Evolutionary conservation across 1,140 invertebrate species (phyloP).

Genomic region (Lithobius niger): DNA sequence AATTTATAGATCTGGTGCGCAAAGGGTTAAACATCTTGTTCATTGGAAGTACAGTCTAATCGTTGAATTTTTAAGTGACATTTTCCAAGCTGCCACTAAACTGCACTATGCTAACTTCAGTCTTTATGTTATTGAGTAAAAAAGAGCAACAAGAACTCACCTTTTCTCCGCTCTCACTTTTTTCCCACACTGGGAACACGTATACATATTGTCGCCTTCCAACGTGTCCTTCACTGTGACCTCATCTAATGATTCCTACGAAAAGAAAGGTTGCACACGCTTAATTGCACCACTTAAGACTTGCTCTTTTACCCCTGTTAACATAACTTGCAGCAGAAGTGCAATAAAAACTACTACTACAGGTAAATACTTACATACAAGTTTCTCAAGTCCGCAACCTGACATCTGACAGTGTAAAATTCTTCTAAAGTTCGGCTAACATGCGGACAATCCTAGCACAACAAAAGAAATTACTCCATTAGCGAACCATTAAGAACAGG

Average conservation of each 20-base stretch:
- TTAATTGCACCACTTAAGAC: not conserved
- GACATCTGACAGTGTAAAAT: constrained; percentile 89
- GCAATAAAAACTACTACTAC: not conserved
- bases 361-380: constrained; percentile 45
- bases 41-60: no score
- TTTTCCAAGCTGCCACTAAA: not conserved
- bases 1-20: no score
- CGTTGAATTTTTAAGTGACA: not conserved
- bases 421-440: constrained; percentile 87
- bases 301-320: not conserved
- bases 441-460: constrained; percentile 68
- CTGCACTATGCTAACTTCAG: no score
- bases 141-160: no score
- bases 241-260: constrained; percentile 74
- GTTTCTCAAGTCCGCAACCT: constrained; percentile 92
- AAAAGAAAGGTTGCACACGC: constrained; percentile 4
- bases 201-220: constrained; percentile 96
- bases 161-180: constrained; percentile 88
- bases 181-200: constrained; percentile 83
- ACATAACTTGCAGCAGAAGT: not conserved
- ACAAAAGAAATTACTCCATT: no score
- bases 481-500: no score
- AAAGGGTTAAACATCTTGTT: no score
- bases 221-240: constrained; percentile 91
- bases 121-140: no score